phyloP scores from a whole-genome alignment of 2,113 vertebrate genomes.

The Chionomys nivalis region DNA sequence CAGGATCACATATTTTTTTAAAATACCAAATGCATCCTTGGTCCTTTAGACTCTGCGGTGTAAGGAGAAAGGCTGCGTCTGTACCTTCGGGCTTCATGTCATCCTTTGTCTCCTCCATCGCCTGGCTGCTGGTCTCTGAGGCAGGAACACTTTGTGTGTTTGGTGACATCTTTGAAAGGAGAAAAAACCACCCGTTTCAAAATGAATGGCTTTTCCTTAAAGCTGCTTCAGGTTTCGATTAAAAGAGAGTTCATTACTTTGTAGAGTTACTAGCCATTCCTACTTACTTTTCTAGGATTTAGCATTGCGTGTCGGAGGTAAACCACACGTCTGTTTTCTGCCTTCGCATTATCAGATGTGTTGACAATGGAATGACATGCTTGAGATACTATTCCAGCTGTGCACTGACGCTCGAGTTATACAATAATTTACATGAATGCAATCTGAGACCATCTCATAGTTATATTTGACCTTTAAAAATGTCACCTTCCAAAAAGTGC shows the following conservation, averaged over 20 bases:
- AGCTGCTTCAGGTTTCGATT: conserved; percentile 31
- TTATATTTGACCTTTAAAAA: conserved; percentile 60
- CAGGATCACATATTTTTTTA: conserved; percentile 3
- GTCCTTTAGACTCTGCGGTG: conserved; percentile 21
- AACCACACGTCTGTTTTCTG: conserved; percentile 68
- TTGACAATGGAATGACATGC: conserved; percentile 81
- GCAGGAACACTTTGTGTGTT: neutral
- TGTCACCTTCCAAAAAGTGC: neutral
- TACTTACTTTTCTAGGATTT: conserved; percentile 74
- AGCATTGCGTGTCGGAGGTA: conserved; percentile 64
- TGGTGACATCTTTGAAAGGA: conserved; percentile 49
- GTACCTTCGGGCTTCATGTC: conserved; percentile 66
- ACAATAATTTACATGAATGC: conserved; percentile 54
- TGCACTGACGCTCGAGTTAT: conserved; percentile 77
- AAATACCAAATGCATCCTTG: conserved; percentile 2
- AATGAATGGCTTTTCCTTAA: conserved; percentile 61
- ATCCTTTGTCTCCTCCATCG: conserved; percentile 13
- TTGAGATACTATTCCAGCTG: conserved; percentile 78
- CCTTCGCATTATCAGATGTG: conserved; percentile 78
- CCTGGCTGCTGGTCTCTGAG: neutral
- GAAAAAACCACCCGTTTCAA: conserved; percentile 64
- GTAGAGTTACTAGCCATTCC: conserved; percentile 26
- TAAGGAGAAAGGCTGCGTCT: neutral
- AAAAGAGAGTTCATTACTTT: conserved; percentile 56
- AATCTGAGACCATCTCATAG: conserved; percentile 59